phyloP scores from a whole-genome alignment of 2,113 vertebrate genomes.

The Martes martes region DNA sequence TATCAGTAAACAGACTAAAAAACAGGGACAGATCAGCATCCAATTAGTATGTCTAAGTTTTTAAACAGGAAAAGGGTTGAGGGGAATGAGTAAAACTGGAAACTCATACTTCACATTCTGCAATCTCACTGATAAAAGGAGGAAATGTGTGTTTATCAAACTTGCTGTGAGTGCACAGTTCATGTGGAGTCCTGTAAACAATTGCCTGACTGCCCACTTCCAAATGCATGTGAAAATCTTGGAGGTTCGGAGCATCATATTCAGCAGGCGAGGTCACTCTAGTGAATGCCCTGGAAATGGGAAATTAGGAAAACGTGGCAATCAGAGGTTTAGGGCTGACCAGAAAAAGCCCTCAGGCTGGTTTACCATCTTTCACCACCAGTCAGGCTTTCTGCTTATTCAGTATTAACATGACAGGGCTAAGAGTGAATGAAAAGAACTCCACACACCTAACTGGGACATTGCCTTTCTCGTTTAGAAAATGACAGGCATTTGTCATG shows the following conservation, averaged over 20 bases:
- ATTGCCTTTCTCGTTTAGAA: conserved; percentile 83
- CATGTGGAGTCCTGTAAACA: conserved; percentile 88
- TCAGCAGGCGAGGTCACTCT: conserved; percentile 87
- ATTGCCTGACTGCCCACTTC: conserved; percentile 84
- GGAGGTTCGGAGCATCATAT: conserved; percentile 86
- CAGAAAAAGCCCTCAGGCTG: conserved; percentile 86
- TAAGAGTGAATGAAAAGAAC: conserved; percentile 82
- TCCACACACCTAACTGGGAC: conserved; percentile 78
- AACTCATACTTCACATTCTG: conserved; percentile 87
- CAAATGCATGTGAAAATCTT: conserved; percentile 85
- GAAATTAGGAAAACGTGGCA: conserved; percentile 92
- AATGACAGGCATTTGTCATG: conserved; percentile 79
- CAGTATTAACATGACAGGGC: conserved; percentile 81
- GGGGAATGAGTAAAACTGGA: conserved; percentile 85
- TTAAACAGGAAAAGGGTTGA: conserved; percentile 89
- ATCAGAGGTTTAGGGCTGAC: conserved; percentile 86
- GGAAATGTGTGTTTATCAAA: conserved; percentile 95
- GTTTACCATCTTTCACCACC: conserved; percentile 85
- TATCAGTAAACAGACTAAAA: conserved; percentile 76
- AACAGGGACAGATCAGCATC: conserved; percentile 83
- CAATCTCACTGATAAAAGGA: conserved; percentile 88
- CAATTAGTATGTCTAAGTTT: conserved; percentile 83
- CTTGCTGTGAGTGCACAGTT: conserved; percentile 87
- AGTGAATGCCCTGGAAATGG: conserved; percentile 89
- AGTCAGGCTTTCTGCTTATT: conserved; percentile 82